phyloP scores from a whole-genome alignment of 2,113 vertebrate genomes.

The Phaethon lepturus region DNA sequence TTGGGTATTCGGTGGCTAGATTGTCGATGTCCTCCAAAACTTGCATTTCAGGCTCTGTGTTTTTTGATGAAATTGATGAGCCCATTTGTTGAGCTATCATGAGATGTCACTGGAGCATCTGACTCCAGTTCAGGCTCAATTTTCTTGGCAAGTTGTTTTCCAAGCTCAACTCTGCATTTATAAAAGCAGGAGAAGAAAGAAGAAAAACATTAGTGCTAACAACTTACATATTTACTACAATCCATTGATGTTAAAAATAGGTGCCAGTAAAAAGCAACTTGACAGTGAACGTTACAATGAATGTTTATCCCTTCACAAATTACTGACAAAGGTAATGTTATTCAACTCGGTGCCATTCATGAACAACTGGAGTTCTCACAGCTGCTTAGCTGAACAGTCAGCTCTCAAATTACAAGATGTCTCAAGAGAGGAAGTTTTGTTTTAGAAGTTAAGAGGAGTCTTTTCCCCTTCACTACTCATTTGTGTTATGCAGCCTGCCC shows the following conservation, averaged over 20 bases:
- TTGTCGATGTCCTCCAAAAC: not conserved
- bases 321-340: not conserved
- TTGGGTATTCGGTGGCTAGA: constrained; percentile 7
- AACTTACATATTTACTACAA: not conserved
- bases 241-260: not conserved
- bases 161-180: constrained; percentile 89
- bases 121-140: constrained; percentile 93
- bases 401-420: not conserved
- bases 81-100: constrained; percentile 95
- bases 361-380: not conserved
- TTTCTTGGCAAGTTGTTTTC: constrained; percentile 95
- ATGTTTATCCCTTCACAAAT: not conserved
- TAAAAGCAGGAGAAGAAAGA: not conserved
- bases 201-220: not conserved
- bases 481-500: not conserved
- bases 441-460: not conserved
- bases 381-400: not conserved
- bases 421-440: not conserved
- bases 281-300: not conserved
- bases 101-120: constrained; percentile 81
- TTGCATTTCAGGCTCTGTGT: constrained; percentile 79
- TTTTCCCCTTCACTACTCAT: not conserved
- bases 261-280: not conserved
- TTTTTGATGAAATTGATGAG: constrained; percentile 96
- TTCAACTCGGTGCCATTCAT: not conserved